phyloP scores from a whole-genome alignment of 2,888 invertebrate species.

The Punctoribates punctum region DNA sequence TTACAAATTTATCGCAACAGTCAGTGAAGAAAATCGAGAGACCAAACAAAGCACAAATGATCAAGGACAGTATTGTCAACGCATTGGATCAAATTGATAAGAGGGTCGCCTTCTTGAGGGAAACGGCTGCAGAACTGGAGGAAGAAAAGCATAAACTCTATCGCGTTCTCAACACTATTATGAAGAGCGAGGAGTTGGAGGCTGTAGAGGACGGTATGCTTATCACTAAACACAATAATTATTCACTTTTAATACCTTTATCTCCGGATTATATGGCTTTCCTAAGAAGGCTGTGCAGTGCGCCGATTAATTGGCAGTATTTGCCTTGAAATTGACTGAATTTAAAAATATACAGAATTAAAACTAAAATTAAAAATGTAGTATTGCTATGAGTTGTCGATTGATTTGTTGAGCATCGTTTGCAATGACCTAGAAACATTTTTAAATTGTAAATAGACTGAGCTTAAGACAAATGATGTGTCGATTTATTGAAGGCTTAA shows the following conservation, averaged over 20 bases:
- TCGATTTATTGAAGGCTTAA: conserved; percentile 24
- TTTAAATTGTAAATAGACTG: too few species aligned
- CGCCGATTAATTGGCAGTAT: too few species aligned
- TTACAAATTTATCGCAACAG: conserved; percentile 1
- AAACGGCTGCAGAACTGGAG: conserved; percentile 40
- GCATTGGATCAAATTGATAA: conserved; percentile 41
- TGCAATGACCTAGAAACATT: too few species aligned
- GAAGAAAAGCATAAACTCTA: conserved; percentile 40
- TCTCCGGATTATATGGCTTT: background rate
- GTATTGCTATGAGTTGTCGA: too few species aligned
- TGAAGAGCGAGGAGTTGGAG: conserved; percentile 4
- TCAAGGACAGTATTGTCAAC: conserved; percentile 38
- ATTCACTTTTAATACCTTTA: background rate
- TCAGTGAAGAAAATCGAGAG: background rate
- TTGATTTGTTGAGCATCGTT: too few species aligned
- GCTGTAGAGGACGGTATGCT: conserved; percentile 33
- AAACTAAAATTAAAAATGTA: too few species aligned
- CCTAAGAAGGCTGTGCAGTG: too few species aligned
- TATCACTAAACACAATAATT: background rate
- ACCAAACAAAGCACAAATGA: conserved; percentile 28
- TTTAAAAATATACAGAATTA: too few species aligned
- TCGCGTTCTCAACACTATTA: conserved; percentile 34
- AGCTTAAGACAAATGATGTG: too few species aligned
- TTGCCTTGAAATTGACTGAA: too few species aligned
- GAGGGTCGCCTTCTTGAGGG: conserved; percentile 40